Percentiles rank a stretch among this genome's conserved stretches.
Evolutionary conservation across 30 jellyfish, hydroid and myxozoan species (phyloP).

Genomic region (Catostylus mosaicus): DNA sequence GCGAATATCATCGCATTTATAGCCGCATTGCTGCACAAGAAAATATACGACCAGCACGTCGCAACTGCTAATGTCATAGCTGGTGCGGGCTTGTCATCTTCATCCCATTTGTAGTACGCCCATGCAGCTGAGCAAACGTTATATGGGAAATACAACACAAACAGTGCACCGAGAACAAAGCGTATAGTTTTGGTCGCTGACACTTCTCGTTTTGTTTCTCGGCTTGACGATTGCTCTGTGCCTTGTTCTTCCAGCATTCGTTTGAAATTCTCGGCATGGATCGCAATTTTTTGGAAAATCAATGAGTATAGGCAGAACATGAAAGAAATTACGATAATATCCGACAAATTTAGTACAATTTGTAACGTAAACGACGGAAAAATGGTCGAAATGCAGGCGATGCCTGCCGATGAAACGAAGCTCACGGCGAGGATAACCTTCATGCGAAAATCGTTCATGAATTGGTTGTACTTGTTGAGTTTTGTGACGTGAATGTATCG

Average conservation of each 20-base stretch:
- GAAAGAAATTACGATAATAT: neutral
- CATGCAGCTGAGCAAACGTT: slow-evolving; percentile 7
- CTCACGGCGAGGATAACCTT: slow-evolving; percentile 1
- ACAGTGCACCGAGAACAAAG: slow-evolving; percentile 20
- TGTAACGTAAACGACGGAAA: slow-evolving; percentile 12
- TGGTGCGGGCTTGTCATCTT: neutral
- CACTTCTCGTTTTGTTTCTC: slow-evolving; percentile 34
- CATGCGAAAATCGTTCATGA: slow-evolving; percentile 55
- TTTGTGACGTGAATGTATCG: slow-evolving; percentile 59
- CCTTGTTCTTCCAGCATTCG: slow-evolving; percentile 3
- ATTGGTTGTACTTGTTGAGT: slow-evolving; percentile 18
- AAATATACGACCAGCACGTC: neutral
- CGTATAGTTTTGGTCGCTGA: slow-evolving; percentile 56
- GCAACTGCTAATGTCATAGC: neutral
- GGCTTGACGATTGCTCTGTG: neutral
- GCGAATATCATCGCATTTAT: slow-evolving; percentile 28
- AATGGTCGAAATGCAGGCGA: neutral
- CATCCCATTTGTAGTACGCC: slow-evolving; percentile 24
- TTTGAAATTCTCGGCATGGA: slow-evolving; percentile 32
- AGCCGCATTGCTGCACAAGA: slow-evolving; percentile 45
- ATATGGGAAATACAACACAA: slow-evolving; percentile 46
- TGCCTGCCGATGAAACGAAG: slow-evolving; percentile 17
- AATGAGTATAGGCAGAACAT: slow-evolving; percentile 16
- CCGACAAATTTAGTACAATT: neutral
- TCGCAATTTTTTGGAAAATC: slow-evolving; percentile 22